These are phyloP conservation scores for Chaetorhynchus papuensis DNA, from an alignment of 2,113 vertebrate genomes.

Conservation along the genomic window DNA sequence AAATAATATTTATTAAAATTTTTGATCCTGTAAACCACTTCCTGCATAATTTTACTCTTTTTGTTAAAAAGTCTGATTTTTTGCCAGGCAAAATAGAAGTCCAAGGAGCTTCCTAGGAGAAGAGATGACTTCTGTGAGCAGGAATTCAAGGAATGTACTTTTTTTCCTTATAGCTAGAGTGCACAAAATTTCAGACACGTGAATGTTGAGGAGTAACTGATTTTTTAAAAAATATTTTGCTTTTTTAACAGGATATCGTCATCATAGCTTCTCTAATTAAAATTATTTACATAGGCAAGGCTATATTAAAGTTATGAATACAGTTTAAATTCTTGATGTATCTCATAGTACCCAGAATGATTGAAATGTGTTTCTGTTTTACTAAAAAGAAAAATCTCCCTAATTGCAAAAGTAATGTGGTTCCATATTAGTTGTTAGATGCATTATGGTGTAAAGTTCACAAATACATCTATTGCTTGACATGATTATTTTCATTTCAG, in stretches of 20 bases:
- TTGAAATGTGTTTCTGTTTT: neutral
- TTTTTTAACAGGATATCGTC: neutral
- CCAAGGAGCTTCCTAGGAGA: slow-evolving; percentile 36
- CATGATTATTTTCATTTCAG: neutral
- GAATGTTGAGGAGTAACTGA: slow-evolving; percentile 5
- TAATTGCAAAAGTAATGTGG: neutral
- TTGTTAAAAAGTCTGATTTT: slow-evolving; percentile 29
- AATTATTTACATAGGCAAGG: neutral
- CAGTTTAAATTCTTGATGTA: neutral
- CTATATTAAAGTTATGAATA: neutral
- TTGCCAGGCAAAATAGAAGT: slow-evolving; percentile 35
- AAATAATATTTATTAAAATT: slow-evolving; percentile 21
- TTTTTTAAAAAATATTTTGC: neutral
- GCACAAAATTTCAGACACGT: slow-evolving; percentile 47
- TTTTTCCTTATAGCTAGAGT: slow-evolving; percentile 46
- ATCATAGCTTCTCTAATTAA: neutral
- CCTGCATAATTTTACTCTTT: neutral
- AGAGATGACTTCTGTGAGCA: slow-evolving; percentile 34
- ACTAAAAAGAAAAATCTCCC: neutral
- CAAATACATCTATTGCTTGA: slow-evolving; percentile 7
- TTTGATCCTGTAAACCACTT: slow-evolving; percentile 23
- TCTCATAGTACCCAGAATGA: neutral
- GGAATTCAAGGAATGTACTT: slow-evolving; percentile 65
- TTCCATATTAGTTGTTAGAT: slow-evolving; percentile 11
- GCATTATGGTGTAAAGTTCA: neutral